These are phyloP conservation scores for Ailurus styani DNA, from an alignment of 2,113 vertebrate genomes.

Conservation along the genomic window DNA sequence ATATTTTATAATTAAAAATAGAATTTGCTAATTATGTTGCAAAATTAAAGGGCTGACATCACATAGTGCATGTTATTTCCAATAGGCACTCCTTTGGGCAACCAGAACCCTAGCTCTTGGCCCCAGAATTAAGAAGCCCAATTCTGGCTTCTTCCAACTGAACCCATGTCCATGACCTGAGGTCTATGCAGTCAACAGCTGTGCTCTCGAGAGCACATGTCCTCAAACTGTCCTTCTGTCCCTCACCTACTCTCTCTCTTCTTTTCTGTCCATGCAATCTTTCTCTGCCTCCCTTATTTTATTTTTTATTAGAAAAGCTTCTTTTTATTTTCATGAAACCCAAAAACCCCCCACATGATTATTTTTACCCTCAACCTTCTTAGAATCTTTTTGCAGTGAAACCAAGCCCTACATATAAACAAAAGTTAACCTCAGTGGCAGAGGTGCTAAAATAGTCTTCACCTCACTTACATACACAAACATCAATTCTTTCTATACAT, in stretches of 20 bases:
- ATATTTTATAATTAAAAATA: neutral
- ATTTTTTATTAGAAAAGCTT: neutral
- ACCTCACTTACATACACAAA: neutral
- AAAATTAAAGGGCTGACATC: neutral
- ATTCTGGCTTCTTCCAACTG: neutral
- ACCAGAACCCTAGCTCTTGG: neutral
- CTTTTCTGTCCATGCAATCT: neutral
- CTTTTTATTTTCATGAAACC: neutral
- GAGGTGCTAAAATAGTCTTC: neutral
- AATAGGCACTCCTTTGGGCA: neutral
- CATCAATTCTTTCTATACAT: neutral
- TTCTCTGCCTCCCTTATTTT: neutral
- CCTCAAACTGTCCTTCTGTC: neutral
- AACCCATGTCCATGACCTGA: rapidly evolving
- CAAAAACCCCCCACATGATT: neutral
- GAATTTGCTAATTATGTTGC: neutral
- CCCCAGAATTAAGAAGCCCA: neutral
- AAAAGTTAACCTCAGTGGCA: neutral
- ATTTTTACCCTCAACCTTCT: neutral
- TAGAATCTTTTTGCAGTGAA: neutral
- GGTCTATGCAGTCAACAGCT: neutral
- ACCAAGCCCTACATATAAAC: neutral
- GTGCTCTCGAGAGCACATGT: neutral
- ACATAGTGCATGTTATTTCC: neutral
- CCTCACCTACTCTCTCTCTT: neutral